These are phyloP conservation scores for Hyles vespertilio DNA, from an alignment of 1,140 invertebrate genomes.

Conservation along the genomic window DNA sequence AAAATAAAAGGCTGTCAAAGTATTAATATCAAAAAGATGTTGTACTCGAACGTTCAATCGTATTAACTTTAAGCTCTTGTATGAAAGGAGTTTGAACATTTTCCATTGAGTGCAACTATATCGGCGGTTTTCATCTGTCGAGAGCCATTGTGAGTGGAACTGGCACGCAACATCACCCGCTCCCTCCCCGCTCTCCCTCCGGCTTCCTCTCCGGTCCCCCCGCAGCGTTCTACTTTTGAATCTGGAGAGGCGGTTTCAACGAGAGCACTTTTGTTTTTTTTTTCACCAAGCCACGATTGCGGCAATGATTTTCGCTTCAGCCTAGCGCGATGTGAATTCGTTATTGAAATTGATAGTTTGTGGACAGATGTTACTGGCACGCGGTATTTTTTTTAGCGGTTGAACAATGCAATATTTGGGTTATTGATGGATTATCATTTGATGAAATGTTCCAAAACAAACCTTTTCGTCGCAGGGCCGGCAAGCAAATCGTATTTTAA, in stretches of 20 bases:
- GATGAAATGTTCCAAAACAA: no score
- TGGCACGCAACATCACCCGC: conserved; percentile 19
- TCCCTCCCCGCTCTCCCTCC: no score
- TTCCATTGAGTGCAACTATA: conserved; percentile 10
- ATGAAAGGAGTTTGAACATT: conserved; percentile 8
- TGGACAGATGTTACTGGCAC: no score
- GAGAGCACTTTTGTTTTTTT: conserved; percentile 14
- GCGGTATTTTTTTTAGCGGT: no score
- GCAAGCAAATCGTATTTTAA: no score
- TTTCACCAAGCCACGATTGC: conserved; percentile 4
- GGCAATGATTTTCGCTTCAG: no score
- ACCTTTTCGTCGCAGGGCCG: no score
- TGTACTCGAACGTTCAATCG: conserved; percentile 1
- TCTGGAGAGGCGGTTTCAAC: conserved; percentile 16
- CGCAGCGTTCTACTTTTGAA: conserved; percentile 20
- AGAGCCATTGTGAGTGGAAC: conserved; percentile 20
- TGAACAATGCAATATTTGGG: no score
- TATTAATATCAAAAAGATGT: neutral
- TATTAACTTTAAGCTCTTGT: conserved; percentile 4
- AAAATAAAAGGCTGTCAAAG: neutral
- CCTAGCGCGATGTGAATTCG: no score
- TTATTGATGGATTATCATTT: no score
- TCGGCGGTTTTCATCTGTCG: conserved; percentile 14
- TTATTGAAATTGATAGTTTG: no score
- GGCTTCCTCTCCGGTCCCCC: neutral